A percentile compares a stretch with the other conserved stretches of the same genome.
These are phyloP conservation scores for Campaea margaritaria DNA, from an alignment of 2,888 invertebrate species.

Conservation along the genomic window DNA sequence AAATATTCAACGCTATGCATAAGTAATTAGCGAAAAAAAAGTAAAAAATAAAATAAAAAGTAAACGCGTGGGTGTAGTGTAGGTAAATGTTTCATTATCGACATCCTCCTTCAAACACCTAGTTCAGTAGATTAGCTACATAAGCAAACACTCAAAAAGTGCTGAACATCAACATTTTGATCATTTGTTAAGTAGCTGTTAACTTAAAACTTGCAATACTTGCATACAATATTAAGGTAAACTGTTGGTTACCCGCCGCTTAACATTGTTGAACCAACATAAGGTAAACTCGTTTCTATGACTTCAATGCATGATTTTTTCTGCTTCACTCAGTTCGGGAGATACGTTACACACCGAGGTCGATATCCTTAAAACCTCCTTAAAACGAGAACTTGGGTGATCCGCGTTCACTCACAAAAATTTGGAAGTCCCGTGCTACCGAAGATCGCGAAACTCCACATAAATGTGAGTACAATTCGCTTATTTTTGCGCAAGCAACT, in stretches of 20 bases:
- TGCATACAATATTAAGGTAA: no score
- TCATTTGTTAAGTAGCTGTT: no score
- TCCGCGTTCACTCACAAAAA: slow-evolving; percentile 9
- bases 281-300: slow-evolving; percentile 9
- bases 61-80: background rate
- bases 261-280: background rate
- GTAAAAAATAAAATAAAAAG: background rate
- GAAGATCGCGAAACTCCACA: slow-evolving; percentile 6
- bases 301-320: background rate
- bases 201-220: no score
- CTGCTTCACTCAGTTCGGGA: slow-evolving; percentile 8
- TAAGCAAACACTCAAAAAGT: background rate
- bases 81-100: slow-evolving; percentile 10
- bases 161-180: no score
- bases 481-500: slow-evolving; percentile 2
- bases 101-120: slow-evolving; percentile 13
- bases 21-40: no score
- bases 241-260: no score
- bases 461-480: slow-evolving; percentile 18
- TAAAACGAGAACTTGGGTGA: slow-evolving; percentile 13
- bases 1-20: no score
- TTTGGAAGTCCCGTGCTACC: slow-evolving; percentile 7
- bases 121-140: slow-evolving; percentile 1
- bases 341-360: slow-evolving; percentile 9
- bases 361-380: slow-evolving; percentile 26